These are phyloP conservation scores for Cotesia vestalis DNA, from an alignment of 1,140 invertebrate species.

Conservation along the genomic window DNA sequence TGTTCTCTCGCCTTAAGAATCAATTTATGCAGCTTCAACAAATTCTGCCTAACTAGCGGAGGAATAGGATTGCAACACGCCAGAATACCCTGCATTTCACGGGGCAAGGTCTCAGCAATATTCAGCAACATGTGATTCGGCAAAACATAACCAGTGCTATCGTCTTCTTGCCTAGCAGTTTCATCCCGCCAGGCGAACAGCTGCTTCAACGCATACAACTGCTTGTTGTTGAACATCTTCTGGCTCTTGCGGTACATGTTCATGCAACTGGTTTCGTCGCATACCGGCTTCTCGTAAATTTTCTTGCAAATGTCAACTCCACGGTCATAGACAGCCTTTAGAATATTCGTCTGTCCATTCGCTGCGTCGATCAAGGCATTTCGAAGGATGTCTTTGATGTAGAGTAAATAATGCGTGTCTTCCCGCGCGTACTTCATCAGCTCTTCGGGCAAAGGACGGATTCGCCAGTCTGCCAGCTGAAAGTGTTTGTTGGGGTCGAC, in stretches of 20 bases:
- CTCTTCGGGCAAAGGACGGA: constrained; percentile 87
- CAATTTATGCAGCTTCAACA: constrained; percentile 80
- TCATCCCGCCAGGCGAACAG: constrained; percentile 90
- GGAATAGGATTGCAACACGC: constrained; percentile 95
- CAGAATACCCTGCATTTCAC: constrained; percentile 92
- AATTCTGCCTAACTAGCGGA: constrained; percentile 81
- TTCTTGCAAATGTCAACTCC: constrained; percentile 80
- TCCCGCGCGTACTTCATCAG: constrained; percentile 89
- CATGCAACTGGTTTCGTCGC: constrained; percentile 78
- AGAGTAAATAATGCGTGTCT: constrained; percentile 96
- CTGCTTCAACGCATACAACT: constrained; percentile 83
- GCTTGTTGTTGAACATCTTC: constrained; percentile 85
- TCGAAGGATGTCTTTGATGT: constrained; percentile 86
- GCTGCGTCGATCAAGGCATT: constrained; percentile 79
- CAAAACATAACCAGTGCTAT: constrained; percentile 89
- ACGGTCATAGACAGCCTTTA: constrained; percentile 75
- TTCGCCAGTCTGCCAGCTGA: constrained; percentile 96
- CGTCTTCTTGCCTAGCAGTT: constrained; percentile 87
- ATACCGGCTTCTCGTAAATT: constrained; percentile 83
- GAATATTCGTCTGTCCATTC: constrained; percentile 75
- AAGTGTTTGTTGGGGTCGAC: constrained; percentile 87
- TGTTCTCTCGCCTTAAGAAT: constrained; percentile 79
- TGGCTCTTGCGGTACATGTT: constrained; percentile 80
- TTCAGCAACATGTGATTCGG: constrained; percentile 96
- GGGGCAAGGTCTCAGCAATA: constrained; percentile 88